Conservation (phyloP, 2,113 vertebrate genomes). For the Grus americana region DNA sequence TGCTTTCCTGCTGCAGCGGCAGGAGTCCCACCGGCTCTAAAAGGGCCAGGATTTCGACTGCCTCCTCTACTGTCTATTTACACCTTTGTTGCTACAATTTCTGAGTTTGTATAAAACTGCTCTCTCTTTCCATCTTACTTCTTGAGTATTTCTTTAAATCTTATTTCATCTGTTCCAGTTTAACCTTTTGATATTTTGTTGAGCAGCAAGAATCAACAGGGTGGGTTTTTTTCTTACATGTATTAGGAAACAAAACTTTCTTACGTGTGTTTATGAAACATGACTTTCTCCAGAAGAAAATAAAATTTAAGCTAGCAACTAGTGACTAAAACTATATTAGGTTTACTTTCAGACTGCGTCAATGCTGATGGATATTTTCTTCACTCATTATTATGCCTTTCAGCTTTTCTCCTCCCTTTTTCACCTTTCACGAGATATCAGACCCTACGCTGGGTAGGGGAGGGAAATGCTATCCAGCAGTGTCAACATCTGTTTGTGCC, state of each 20-base stretch:
- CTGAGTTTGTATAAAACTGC: neutral
- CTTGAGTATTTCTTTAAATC: neutral
- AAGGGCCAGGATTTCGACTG: neutral
- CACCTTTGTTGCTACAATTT: neutral
- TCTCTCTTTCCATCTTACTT: neutral
- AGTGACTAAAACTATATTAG: neutral
- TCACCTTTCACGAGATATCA: neutral
- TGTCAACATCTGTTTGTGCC: neutral
- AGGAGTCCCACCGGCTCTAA: neutral
- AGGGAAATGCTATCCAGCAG: neutral
- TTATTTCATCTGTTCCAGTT: neutral
- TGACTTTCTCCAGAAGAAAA: neutral
- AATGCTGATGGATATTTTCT: neutral
- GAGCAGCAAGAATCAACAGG: neutral
- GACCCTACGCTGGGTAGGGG: too few relatives aligned
- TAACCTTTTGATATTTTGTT: neutral
- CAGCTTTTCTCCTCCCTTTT: neutral
- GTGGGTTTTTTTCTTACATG: fast-evolving
- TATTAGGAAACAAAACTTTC: neutral
- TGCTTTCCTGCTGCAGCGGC: neutral
- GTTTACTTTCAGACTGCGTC: neutral
- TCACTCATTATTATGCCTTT: neutral
- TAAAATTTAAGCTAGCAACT: neutral
- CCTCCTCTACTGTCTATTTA: neutral
- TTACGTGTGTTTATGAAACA: neutral